Evolutionary conservation across 2,888 invertebrate genomes (phyloP).

Genomic region (Troides helena): DNA sequence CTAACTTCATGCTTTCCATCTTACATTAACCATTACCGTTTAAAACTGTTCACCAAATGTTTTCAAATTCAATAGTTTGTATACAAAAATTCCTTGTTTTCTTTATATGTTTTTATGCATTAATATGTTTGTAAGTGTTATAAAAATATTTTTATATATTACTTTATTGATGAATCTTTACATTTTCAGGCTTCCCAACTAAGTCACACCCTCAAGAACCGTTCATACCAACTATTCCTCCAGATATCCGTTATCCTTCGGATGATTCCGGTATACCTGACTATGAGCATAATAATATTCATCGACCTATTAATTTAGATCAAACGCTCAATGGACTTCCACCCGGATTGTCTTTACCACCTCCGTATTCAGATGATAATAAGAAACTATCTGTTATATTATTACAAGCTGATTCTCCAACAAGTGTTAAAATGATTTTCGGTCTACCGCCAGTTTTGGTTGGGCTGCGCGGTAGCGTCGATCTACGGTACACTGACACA

Average conservation of each 20-base stretch:
- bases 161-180: slow-evolving; percentile 17
- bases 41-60: background rate
- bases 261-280: slow-evolving; percentile 55
- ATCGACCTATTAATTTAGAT: slow-evolving; percentile 50
- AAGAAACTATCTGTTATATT: slow-evolving; percentile 78
- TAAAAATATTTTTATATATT: background rate
- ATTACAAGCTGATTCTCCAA: slow-evolving; percentile 88
- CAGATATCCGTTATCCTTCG: slow-evolving; percentile 61
- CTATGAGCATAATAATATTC: slow-evolving; percentile 62
- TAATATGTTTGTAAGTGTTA: background rate
- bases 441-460: slow-evolving; percentile 90
- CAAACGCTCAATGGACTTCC: slow-evolving; percentile 47
- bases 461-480: slow-evolving; percentile 92
- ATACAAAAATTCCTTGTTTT: background rate
- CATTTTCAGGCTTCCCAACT: slow-evolving; percentile 42
- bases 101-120: background rate
- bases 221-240: slow-evolving; percentile 73
- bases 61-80: too few species aligned
- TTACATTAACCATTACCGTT: background rate
- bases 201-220: slow-evolving; percentile 45
- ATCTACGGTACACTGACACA: slow-evolving; percentile 90
- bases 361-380: slow-evolving; percentile 60
- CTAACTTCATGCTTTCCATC: background rate
- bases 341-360: slow-evolving; percentile 52
- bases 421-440: slow-evolving; percentile 89